Evolutionary conservation across 2,888 invertebrate genomes (phyloP).

Genomic region (Allygus modestus): DNA sequence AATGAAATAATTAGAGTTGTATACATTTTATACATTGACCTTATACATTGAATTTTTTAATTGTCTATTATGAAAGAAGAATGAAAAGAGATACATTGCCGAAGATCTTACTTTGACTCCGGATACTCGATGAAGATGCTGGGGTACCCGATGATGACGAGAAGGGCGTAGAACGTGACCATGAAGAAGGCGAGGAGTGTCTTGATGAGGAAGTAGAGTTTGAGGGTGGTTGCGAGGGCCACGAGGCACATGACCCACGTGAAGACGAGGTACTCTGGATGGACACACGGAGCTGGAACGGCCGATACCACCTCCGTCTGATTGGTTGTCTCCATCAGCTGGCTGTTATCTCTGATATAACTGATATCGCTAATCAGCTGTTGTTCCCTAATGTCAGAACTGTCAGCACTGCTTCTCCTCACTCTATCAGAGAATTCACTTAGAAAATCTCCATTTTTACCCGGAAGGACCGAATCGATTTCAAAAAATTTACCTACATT

Average conservation of each 20-base stretch:
- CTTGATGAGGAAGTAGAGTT: conserved; percentile 92
- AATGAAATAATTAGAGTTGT: too few species aligned
- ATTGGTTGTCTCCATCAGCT: not conserved
- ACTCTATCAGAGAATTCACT: not conserved
- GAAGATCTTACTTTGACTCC: conserved; percentile 68
- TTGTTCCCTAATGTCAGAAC: conserved; percentile 13
- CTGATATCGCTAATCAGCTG: not conserved
- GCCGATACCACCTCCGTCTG: not conserved
- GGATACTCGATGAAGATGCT: conserved; percentile 75
- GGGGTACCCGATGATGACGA: conserved; percentile 82
- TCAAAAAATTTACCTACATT: not conserved
- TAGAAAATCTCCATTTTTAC: not conserved
- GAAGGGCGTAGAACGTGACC: conserved; percentile 84
- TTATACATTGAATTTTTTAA: too few species aligned
- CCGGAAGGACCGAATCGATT: not conserved
- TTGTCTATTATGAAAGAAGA: too few species aligned
- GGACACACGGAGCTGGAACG: conserved; percentile 76
- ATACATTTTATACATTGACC: too few species aligned
- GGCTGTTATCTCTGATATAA: not conserved
- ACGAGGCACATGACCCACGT: conserved; percentile 96
- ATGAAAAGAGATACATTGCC: too few species aligned
- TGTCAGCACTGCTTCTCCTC: conserved; percentile 47
- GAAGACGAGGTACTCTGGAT: conserved; percentile 94
- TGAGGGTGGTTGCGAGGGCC: conserved; percentile 93
- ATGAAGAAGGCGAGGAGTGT: conserved; percentile 87